Evolutionary conservation across 2,113 vertebrate genomes (phyloP).

Genomic region (Callospermophilus lateralis): DNA sequence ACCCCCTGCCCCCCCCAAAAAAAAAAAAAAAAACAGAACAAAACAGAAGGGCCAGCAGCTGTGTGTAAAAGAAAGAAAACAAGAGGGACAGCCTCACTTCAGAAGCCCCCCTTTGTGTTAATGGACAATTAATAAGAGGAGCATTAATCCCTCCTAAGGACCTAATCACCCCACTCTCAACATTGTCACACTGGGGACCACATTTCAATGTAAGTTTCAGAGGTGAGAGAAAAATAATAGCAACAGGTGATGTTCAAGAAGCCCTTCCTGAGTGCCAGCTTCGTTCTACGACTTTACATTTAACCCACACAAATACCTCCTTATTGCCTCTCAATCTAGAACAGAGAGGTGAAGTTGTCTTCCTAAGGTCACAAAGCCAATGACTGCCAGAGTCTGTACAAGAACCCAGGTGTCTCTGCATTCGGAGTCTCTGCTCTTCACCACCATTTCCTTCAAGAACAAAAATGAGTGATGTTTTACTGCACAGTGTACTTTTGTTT

Average conservation of each 20-base stretch:
- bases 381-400: background rate
- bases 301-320: background rate
- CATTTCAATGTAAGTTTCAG: background rate
- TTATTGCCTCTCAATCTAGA: background rate
- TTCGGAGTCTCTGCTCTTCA: background rate
- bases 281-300: background rate
- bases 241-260: background rate
- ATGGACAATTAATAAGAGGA: too few relatives aligned
- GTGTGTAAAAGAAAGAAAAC: background rate
- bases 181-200: background rate
- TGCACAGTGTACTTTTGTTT: background rate
- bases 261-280: background rate
- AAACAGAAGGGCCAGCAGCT: background rate
- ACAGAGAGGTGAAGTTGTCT: background rate
- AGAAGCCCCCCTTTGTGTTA: background rate
- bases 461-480: background rate
- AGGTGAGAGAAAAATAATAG: background rate
- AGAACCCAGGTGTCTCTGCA: background rate
- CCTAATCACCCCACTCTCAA: too few relatives aligned
- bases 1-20: too few relatives aligned
- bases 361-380: background rate
- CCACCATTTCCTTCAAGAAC: background rate
- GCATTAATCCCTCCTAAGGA: too few relatives aligned
- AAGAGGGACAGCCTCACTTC: background rate
- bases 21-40: too few relatives aligned